Percentiles rank a stretch among this genome's conserved stretches.
These are phyloP conservation scores for Ethmia dodecea DNA, from an alignment of 2,888 invertebrate genomes.

Conservation along the genomic window DNA sequence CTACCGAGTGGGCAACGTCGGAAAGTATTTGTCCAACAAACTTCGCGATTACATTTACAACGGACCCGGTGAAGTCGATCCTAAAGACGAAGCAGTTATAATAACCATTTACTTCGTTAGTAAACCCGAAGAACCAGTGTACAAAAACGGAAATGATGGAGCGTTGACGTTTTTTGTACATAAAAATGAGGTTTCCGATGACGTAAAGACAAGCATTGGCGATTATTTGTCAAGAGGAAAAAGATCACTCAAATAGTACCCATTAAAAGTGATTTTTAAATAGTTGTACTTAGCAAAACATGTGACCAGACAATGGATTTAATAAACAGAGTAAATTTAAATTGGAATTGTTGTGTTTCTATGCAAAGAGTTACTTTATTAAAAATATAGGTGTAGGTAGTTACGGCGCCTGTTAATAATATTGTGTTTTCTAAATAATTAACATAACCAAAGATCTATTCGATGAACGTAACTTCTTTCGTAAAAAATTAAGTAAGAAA, in stretches of 20 bases:
- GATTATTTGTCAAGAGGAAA: not conserved
- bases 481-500: too few relatives aligned
- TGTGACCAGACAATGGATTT: too few relatives aligned
- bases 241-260: not conserved
- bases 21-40: conserved; percentile 34
- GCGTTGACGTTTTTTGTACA: not conserved
- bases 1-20: conserved; percentile 23
- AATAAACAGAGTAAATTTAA: too few relatives aligned
- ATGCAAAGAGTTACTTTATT: too few relatives aligned
- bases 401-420: too few relatives aligned
- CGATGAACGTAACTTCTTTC: too few relatives aligned
- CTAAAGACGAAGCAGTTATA: conserved; percentile 31
- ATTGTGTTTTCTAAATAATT: too few relatives aligned
- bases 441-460: too few relatives aligned
- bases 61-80: conserved; percentile 22
- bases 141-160: not conserved
- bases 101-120: conserved; percentile 25
- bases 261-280: too few relatives aligned
- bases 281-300: too few relatives aligned
- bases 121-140: not conserved
- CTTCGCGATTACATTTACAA: conserved; percentile 30
- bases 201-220: not conserved
- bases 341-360: too few relatives aligned
- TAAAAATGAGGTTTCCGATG: not conserved
- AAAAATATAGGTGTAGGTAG: too few relatives aligned